A percentile compares a stretch with the other conserved stretches of the same genome.
Conservation (phyloP, 2,797 vertebrate species). For the Brachymystax lenok region DNA sequence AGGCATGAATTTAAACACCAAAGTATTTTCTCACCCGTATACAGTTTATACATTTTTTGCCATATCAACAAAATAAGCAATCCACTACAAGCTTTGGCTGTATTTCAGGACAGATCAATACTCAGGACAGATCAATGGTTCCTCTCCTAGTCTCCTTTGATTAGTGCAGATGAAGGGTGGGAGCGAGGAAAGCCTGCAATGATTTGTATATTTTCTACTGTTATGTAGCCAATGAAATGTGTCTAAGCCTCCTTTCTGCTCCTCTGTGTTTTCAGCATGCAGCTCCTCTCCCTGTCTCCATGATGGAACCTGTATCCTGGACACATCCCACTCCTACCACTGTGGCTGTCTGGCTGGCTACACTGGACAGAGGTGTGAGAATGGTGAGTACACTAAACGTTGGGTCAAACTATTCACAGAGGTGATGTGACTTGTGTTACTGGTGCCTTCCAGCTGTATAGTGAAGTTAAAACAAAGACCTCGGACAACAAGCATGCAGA, state of each 20-base stretch:
- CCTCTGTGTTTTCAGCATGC: constrained; percentile 79
- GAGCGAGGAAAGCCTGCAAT: neutral
- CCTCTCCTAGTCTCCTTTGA: neutral
- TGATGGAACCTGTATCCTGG: constrained; percentile 90
- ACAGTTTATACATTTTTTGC: neutral
- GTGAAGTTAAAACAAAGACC: neutral
- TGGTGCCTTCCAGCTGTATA: neutral
- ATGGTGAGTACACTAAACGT: constrained; percentile 79
- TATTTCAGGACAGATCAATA: too few relatives aligned
- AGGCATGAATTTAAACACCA: neutral
- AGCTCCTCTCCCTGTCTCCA: constrained; percentile 93
- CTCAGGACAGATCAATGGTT: too few relatives aligned
- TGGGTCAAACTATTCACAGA: neutral
- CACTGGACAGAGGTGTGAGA: constrained; percentile 90
- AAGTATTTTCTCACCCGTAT: neutral
- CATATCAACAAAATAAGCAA: neutral
- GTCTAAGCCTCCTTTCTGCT: neutral
- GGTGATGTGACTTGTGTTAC: too few relatives aligned
- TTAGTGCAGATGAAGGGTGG: neutral
- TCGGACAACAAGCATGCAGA: neutral
- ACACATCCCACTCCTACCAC: constrained; percentile 80
- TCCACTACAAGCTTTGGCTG: neutral
- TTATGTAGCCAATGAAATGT: neutral
- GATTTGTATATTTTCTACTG: neutral
- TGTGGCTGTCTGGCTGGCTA: constrained; percentile 96